Percentiles rank a stretch among this genome's conserved stretches.
Conservation (phyloP, 37 sponge, comb jelly and placozoan genomes). For the Ephydatia muelleri region DNA sequence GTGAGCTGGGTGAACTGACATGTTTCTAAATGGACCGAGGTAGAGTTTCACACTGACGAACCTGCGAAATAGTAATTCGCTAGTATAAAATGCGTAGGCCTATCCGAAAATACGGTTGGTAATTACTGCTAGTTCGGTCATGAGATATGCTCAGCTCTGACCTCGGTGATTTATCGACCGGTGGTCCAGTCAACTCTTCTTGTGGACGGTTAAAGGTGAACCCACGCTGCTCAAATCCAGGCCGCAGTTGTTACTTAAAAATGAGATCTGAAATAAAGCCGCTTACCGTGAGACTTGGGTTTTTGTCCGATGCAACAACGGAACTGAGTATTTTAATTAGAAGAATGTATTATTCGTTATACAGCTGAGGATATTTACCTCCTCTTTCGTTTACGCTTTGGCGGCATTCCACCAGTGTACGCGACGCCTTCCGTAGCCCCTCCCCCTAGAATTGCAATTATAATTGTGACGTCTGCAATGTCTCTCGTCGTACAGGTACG, state of each 20-base stretch:
- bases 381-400: background rate
- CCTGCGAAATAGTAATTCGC: too few relatives aligned
- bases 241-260: background rate
- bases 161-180: background rate
- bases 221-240: background rate
- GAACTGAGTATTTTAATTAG: background rate
- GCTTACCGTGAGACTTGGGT: background rate
- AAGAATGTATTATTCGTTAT: background rate
- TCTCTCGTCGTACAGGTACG: too few relatives aligned
- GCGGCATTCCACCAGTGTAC: background rate
- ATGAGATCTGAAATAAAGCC: background rate
- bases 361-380: background rate
- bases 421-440: background rate
- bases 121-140: background rate
- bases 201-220: background rate
- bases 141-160: background rate
- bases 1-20: conserved; percentile 49
- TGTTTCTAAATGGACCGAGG: conserved; percentile 56
- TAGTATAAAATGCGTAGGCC: background rate
- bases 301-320: background rate
- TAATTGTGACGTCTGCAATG: too few relatives aligned
- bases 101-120: background rate
- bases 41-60: conserved; percentile 38
- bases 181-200: background rate
- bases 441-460: background rate